Conservation (phyloP, 2,113 vertebrate genomes). For the Chaetura pelagica region DNA sequence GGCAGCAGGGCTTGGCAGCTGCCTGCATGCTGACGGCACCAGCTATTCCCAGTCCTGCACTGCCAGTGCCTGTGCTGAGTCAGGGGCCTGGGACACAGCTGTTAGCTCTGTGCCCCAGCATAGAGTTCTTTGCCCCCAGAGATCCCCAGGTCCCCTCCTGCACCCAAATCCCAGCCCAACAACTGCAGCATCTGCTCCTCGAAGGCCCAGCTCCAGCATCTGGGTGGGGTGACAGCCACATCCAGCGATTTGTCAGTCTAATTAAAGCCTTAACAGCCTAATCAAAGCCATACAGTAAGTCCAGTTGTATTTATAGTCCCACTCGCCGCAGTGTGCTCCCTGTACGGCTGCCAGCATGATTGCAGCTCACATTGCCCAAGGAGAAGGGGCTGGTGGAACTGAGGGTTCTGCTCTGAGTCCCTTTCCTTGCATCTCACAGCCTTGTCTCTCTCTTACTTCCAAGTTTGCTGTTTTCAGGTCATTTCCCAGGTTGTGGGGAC, state of each 20-base stretch:
- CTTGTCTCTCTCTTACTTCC: neutral
- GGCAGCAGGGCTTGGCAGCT: neutral
- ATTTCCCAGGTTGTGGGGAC: fast-evolving
- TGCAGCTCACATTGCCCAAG: fast-evolving
- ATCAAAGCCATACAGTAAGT: constrained; percentile 47
- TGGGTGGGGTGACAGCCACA: neutral
- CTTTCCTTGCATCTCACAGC: neutral
- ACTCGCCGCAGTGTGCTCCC: neutral
- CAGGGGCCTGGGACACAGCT: constrained; percentile 1
- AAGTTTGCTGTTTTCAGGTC: neutral
- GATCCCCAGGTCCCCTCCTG: neutral
- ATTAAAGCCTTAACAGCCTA: constrained; percentile 42
- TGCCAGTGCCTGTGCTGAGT: neutral
- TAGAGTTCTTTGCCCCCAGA: neutral
- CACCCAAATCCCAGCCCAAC: neutral
- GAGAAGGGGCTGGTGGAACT: neutral
- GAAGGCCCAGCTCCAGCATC: neutral
- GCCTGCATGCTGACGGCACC: neutral
- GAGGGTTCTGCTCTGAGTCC: neutral
- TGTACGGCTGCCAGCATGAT: fast-evolving
- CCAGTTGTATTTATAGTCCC: constrained; percentile 34
- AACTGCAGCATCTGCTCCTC: fast-evolving
- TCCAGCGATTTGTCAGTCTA: neutral
- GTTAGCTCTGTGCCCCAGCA: neutral
- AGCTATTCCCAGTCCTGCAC: constrained; percentile 2